A percentile compares a stretch with the other conserved stretches of the same genome.
phyloP scores from a whole-genome alignment of 1,140 invertebrate genomes.

The Hycleus phaleratus region DNA sequence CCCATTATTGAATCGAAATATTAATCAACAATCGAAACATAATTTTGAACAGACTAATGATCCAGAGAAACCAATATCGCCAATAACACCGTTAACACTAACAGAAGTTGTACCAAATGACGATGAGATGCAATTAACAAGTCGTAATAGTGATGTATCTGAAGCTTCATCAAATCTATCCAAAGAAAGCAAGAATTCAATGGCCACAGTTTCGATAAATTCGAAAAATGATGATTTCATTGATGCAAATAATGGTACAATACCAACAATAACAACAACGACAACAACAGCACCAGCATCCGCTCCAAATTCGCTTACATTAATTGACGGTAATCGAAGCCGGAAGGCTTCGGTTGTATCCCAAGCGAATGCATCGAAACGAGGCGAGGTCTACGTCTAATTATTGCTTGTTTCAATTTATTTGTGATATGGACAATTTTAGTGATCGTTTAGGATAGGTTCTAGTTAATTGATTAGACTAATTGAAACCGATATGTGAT shows the following conservation, averaged over 20 bases:
- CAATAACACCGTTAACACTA: slow-evolving; percentile 8
- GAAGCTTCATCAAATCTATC: slow-evolving; percentile 25
- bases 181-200: slow-evolving; percentile 17
- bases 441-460: too few species aligned
- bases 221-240: slow-evolving; percentile 16
- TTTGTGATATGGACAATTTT: not conserved
- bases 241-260: slow-evolving; percentile 13
- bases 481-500: too few species aligned
- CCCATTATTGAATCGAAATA: slow-evolving; percentile 41
- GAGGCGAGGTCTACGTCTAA: slow-evolving; percentile 50
- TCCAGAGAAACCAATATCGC: slow-evolving; percentile 25
- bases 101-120: slow-evolving; percentile 23
- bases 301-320: slow-evolving; percentile 35
- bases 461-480: too few species aligned
- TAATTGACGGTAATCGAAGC: slow-evolving; percentile 36
- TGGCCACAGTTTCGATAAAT: slow-evolving; percentile 26
- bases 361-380: slow-evolving; percentile 41
- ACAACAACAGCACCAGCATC: slow-evolving; percentile 12
- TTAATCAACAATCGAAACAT: slow-evolving; percentile 22
- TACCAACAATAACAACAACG: slow-evolving; percentile 11
- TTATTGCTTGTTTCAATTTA: not conserved
- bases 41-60: slow-evolving; percentile 31
- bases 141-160: slow-evolving; percentile 22
- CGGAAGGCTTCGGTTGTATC: slow-evolving; percentile 37
- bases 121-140: slow-evolving; percentile 2